Conservation (phyloP, 2,797 vertebrate species). For the Bucorvus abyssinicus region DNA sequence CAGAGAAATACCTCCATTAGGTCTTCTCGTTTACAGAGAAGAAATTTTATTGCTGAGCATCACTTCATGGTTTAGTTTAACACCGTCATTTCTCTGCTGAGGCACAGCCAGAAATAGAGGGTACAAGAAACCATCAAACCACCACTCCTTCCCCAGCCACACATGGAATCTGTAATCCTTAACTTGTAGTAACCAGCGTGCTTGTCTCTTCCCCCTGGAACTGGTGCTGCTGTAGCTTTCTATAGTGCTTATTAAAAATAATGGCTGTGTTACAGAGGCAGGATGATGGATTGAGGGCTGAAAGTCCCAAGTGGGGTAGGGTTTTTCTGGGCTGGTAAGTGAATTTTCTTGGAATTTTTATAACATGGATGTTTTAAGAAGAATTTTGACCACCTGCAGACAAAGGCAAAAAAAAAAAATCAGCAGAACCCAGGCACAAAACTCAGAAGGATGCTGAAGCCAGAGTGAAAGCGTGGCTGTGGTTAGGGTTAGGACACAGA, state of each 20-base stretch:
- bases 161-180: background rate
- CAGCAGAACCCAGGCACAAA: background rate
- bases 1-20: background rate
- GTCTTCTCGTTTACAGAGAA: background rate
- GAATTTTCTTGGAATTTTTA: slow-evolving; percentile 49
- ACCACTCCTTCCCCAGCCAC: background rate
- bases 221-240: slow-evolving; percentile 19
- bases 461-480: background rate
- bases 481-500: background rate
- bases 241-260: slow-evolving; percentile 66
- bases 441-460: background rate
- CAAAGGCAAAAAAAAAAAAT: background rate
- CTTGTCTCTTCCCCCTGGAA: slow-evolving; percentile 1
- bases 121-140: background rate
- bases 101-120: background rate
- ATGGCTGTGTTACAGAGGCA: slow-evolving; percentile 26
- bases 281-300: slow-evolving; percentile 53
- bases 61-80: background rate
- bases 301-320: background rate
- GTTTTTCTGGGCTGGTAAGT: slow-evolving; percentile 36
- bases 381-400: background rate
- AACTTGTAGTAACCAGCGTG: background rate
- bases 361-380: background rate
- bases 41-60: background rate
- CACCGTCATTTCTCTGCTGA: background rate